Evolutionary conservation across 92 coral and sea anemone genomes (phyloP).

Genomic region (Parazoanthus atlanticus): DNA sequence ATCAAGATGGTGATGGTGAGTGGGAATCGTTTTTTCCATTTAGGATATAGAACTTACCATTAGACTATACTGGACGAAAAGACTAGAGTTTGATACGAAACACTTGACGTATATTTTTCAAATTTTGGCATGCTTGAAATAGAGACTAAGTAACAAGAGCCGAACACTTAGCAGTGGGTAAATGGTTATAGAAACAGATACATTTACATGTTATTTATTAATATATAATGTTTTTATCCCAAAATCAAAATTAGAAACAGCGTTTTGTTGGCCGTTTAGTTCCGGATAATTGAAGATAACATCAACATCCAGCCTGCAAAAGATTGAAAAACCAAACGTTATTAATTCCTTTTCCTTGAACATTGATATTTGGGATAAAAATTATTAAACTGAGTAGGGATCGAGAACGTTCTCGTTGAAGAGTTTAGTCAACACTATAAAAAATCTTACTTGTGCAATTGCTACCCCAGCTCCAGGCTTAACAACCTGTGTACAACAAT

Average conservation of each 20-base stretch:
- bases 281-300: too few species aligned
- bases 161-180: background rate
- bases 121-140: background rate
- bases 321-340: background rate
- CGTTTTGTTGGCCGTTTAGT: too few species aligned
- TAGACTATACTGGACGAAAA: too few species aligned
- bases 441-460: too few species aligned
- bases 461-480: too few species aligned
- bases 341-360: background rate
- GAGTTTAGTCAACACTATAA: too few species aligned
- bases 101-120: background rate
- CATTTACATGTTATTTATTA: background rate
- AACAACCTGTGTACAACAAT: too few species aligned
- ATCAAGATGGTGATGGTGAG: slow-evolving; percentile 81
- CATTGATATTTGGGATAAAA: background rate
- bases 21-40: background rate
- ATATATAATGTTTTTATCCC: background rate
- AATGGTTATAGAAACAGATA: background rate
- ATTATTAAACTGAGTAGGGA: too few species aligned
- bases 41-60: background rate
- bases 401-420: too few species aligned
- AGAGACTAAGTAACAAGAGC: too few species aligned
- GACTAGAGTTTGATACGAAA: too few species aligned
- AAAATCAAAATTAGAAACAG: background rate
- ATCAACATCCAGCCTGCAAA: background rate